Percentiles rank a stretch among this genome's conserved stretches.
phyloP scores from a whole-genome alignment of 2,888 invertebrate genomes.

The Plebejus anna region DNA sequence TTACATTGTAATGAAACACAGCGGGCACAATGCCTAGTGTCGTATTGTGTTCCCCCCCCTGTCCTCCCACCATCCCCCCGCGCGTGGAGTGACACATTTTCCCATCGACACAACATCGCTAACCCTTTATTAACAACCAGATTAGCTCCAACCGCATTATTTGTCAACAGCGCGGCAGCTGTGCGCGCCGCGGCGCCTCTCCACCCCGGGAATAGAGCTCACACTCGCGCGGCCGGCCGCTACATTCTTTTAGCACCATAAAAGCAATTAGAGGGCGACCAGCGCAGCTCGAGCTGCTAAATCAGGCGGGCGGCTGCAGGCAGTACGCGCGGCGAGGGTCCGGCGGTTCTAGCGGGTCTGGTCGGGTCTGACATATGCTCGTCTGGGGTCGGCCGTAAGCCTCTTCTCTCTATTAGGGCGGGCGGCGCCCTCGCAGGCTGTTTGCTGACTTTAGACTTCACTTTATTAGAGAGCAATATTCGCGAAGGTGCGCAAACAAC shows the following conservation, averaged over 20 bases:
- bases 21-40: slow-evolving; percentile 3
- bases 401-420: slow-evolving; percentile 72
- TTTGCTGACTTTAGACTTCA: slow-evolving; percentile 65
- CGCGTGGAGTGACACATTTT: slow-evolving; percentile 41
- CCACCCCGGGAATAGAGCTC: slow-evolving; percentile 40
- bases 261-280: slow-evolving; percentile 61
- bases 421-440: slow-evolving; percentile 54
- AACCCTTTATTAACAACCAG: slow-evolving; percentile 51
- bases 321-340: slow-evolving; percentile 36
- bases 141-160: slow-evolving; percentile 55
- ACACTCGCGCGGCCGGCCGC: slow-evolving; percentile 42
- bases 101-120: slow-evolving; percentile 43
- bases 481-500: slow-evolving; percentile 26
- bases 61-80: slow-evolving; percentile 19
- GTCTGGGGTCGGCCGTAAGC: slow-evolving; percentile 64
- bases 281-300: slow-evolving; percentile 46
- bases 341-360: slow-evolving; percentile 41
- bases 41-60: not conserved
- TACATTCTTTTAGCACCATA: slow-evolving; percentile 51
- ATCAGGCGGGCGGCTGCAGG: slow-evolving; percentile 33
- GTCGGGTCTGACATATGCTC: slow-evolving; percentile 69
- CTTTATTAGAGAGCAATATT: slow-evolving; percentile 49
- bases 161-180: slow-evolving; percentile 44
- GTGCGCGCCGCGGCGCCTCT: slow-evolving; percentile 35
- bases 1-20: slow-evolving; percentile 18